Percentiles rank a stretch among this genome's conserved stretches.
phyloP scores from a whole-genome alignment of 2,888 invertebrate species.

The Orchestes rusci region DNA sequence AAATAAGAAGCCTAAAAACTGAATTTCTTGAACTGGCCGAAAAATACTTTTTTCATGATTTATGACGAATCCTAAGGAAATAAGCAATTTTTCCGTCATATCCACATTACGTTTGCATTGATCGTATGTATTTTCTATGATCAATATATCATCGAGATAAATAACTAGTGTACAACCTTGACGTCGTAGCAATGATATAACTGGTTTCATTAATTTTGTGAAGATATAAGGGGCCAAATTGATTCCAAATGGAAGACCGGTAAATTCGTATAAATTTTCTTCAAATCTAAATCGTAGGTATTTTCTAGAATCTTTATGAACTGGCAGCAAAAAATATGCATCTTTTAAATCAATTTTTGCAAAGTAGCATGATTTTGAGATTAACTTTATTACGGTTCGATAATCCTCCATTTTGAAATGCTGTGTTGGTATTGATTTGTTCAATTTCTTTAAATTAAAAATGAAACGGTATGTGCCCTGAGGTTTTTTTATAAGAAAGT shows the following conservation, averaged over 20 bases:
- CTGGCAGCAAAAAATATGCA: too few relatives aligned
- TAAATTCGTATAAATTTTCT: neutral
- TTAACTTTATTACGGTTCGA: too few relatives aligned
- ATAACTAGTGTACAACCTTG: neutral
- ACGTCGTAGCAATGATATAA: neutral
- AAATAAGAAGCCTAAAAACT: neutral
- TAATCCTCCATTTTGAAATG: too few relatives aligned
- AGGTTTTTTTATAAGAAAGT: too few relatives aligned
- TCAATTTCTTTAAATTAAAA: too few relatives aligned
- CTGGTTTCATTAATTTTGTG: conserved; percentile 4
- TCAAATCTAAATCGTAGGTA: neutral
- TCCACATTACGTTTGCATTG: neutral
- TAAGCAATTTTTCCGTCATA: neutral
- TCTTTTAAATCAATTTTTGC: too few relatives aligned
- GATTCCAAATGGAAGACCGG: neutral
- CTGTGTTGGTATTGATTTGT: too few relatives aligned
- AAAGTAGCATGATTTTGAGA: too few relatives aligned
- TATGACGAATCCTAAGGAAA: neutral
- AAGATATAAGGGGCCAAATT: neutral
- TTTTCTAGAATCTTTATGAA: too few relatives aligned
- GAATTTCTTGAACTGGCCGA: neutral
- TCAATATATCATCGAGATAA: neutral
- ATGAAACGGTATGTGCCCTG: too few relatives aligned
- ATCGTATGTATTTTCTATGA: neutral
- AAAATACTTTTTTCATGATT: neutral